phyloP scores from a whole-genome alignment of 2,888 invertebrate species.

The Notocelia uddmanniana region DNA sequence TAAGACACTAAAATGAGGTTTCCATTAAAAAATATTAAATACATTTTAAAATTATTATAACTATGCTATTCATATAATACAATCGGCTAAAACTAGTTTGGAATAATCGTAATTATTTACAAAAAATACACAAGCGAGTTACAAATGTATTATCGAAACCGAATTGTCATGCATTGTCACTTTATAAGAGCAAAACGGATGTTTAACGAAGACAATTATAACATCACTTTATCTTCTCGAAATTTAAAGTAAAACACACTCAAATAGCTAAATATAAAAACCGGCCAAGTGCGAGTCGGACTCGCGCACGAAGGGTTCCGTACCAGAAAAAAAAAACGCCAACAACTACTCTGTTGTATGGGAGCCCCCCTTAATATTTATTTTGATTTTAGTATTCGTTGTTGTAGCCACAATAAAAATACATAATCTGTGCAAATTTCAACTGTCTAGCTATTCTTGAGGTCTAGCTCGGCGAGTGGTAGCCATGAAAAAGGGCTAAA shows the following conservation, averaged over 20 bases:
- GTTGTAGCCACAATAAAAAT: no score
- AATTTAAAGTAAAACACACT: neutral
- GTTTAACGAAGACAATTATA: neutral
- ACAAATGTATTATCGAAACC: conserved; percentile 19
- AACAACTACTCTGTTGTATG: no score
- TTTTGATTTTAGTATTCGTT: no score
- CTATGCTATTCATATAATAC: conserved; percentile 79
- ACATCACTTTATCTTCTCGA: neutral
- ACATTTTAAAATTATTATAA: conserved; percentile 66
- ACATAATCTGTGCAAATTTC: no score
- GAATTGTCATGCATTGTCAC: neutral
- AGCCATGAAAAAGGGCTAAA: no score
- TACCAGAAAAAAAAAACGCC: no score
- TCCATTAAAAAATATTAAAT: conserved; percentile 67
- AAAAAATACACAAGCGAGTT: conserved; percentile 71
- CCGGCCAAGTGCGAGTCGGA: no score
- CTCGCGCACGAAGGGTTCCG: no score
- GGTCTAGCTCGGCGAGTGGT: no score
- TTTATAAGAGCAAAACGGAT: no score
- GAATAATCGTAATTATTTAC: conserved; percentile 81
- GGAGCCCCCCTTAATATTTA: no score
- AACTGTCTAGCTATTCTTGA: no score
- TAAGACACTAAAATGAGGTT: conserved; percentile 54
- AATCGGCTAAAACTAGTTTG: conserved; percentile 79
- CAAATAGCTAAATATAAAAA: neutral